Base-by-base conservation (phyloP, 2,797 vertebrate species). In the Onychomys arenicola region DNA sequence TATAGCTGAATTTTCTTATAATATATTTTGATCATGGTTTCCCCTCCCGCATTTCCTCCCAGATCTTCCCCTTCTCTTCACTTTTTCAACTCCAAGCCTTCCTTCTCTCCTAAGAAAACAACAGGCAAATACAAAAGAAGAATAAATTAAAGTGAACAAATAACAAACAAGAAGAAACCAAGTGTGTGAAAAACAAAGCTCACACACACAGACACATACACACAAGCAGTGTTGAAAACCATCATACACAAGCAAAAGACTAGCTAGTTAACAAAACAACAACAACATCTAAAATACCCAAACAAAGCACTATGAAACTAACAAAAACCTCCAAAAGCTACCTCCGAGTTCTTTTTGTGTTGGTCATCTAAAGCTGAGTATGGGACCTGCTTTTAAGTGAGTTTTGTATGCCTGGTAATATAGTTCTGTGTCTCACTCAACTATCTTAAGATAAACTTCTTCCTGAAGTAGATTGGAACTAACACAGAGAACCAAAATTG, bases 131-230 rank as follows among this genome's bases (percentile, higher is more conserved):
- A 67, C 37, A 37, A 9, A 71, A 0, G 17, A 71, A 71, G 49
- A 52, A 52, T 37, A 71, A 71, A 71, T 37, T n/a, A 71, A 71
- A 37, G 21, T 21, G n/a, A 71, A 71, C 19, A 71, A 65, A 65
- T 23, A 65, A 65, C 25, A 65, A 29, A 23, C 63, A 11, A 32
- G 27, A 29, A 65, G 4, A 23, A 61, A 61, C 17, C 61, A 65
- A 65, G 27, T 0, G 0, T 0, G 2, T 25, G 23, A 5, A 61
- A 7, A n/a, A n/a, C n/a, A n/a, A 8, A 61, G 46, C 11, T 25
- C 7, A 10, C 27, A 63, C 61, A 63, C 27, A 63, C 7, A 63
- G 2, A 29, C 61, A 29, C 61, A 63, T 25, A 63, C 9, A 63
- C 61, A 65, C 8, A 63, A 73, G 1, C 69, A 25, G 21, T 40